A percentile compares a stretch with the other conserved stretches of the same genome.
Conservation (phyloP, 2,113 vertebrate genomes). For the Thalassarche chlororhynchos region DNA sequence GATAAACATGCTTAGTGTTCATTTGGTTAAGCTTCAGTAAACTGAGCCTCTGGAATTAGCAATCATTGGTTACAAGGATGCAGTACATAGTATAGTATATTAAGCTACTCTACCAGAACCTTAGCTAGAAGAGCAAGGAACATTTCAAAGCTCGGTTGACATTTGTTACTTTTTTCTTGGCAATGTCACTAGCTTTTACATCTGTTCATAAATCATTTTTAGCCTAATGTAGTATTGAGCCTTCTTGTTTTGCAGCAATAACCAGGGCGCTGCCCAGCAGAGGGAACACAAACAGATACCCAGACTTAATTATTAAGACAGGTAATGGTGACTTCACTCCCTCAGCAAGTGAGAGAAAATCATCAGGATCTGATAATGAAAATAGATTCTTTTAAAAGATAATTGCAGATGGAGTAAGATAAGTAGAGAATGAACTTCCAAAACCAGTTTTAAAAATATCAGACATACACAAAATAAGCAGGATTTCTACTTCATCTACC, state of each 20-base stretch:
- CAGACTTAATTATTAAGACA: neutral
- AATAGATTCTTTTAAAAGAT: neutral
- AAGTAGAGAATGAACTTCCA: neutral
- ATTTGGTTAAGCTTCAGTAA: conserved; percentile 6
- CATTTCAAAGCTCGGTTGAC: neutral
- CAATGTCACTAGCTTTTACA: neutral
- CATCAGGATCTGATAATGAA: neutral
- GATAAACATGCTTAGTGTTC: neutral
- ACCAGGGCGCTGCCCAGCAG: neutral
- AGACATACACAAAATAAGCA: neutral
- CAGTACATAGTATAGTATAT: neutral
- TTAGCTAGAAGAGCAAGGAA: neutral
- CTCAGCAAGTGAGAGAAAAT: neutral
- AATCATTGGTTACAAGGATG: neutral
- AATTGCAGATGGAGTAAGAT: neutral
- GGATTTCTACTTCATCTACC: neutral
- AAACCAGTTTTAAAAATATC: neutral
- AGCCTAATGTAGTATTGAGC: neutral
- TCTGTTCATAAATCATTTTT: neutral
- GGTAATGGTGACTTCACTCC: neutral
- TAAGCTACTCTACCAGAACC: neutral
- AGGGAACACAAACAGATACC: neutral
- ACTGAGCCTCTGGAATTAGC: neutral
- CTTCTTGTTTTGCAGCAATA: neutral
- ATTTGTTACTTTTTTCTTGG: neutral